Percentiles rank a stretch among this genome's conserved stretches.
Evolutionary conservation across 53 echinoderm and acorn worm genomes (phyloP).

Genomic region (Arbacia lixula): DNA sequence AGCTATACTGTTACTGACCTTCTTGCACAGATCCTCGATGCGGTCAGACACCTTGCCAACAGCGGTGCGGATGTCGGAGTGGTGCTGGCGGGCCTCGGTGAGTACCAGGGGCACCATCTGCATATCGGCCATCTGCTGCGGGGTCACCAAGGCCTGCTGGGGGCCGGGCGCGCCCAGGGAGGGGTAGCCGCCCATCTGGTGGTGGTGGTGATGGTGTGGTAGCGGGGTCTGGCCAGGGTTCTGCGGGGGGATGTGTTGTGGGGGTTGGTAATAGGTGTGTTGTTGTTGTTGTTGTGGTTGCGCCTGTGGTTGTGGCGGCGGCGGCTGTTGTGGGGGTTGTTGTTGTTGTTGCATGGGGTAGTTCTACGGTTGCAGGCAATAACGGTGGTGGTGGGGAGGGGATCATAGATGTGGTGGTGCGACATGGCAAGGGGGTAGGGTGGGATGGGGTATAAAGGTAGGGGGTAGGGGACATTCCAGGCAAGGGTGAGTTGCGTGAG

Average conservation of each 20-base stretch:
- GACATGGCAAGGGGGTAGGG: not conserved
- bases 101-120: slow-evolving; percentile 71
- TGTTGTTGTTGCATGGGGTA: slow-evolving; percentile 49
- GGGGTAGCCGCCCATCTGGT: slow-evolving; percentile 49
- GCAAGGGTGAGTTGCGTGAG: not conserved
- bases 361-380: slow-evolving; percentile 44
- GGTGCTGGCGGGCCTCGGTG: slow-evolving; percentile 88
- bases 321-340: not conserved
- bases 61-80: slow-evolving; percentile 82
- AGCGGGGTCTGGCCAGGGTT: slow-evolving; percentile 66
- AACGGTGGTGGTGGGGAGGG: slow-evolving; percentile 14
- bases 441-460: slow-evolving; percentile 5
- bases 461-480: slow-evolving; percentile 5
- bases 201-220: too few species aligned
- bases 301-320: not conserved
- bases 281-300: slow-evolving; percentile 36
- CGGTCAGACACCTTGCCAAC: slow-evolving; percentile 85
- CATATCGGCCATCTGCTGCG: slow-evolving; percentile 62
- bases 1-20: slow-evolving; percentile 59
- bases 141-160: slow-evolving; percentile 56
- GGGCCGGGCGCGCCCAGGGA: not conserved
- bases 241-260: slow-evolving; percentile 61
- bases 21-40: slow-evolving; percentile 75
- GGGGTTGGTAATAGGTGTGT: slow-evolving; percentile 63
- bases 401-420: not conserved